These are phyloP conservation scores for Caenorhabditis sp. DNA, from an alignment of 2,888 invertebrate genomes.

Conservation along the genomic window DNA sequence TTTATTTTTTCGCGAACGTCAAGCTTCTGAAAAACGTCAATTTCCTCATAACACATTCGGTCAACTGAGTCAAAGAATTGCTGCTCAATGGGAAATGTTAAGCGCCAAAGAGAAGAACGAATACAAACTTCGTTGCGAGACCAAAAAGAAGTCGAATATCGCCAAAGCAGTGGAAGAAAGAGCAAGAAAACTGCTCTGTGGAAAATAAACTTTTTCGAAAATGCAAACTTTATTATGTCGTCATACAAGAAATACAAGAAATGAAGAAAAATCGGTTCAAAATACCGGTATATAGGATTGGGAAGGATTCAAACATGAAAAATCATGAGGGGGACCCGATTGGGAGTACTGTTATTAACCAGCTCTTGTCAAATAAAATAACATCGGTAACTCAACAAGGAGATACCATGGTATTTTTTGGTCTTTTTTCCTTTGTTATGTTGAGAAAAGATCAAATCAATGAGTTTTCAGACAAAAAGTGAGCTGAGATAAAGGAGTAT, in stretches of 20 bases:
- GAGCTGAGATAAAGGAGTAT: too few species aligned
- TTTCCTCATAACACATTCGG: constrained; percentile 20
- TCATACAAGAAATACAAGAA: background rate
- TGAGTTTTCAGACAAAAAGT: too few species aligned
- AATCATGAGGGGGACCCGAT: too few species aligned
- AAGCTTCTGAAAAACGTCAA: constrained; percentile 12
- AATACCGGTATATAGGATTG: too few species aligned
- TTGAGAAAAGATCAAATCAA: too few species aligned
- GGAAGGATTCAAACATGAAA: too few species aligned
- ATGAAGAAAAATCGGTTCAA: too few species aligned
- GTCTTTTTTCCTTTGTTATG: too few species aligned
- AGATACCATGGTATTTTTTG: too few species aligned
- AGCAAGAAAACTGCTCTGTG: constrained; percentile 12
- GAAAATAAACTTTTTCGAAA: background rate
- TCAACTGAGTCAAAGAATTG: constrained; percentile 29
- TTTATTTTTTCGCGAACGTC: constrained; percentile 31
- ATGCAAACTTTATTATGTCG: background rate
- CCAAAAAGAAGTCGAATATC: constrained; percentile 21
- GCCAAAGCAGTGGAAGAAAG: constrained; percentile 26
- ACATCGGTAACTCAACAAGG: too few species aligned
- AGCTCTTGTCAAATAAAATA: too few species aligned
- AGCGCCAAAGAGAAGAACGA: constrained; percentile 20
- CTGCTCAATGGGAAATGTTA: constrained; percentile 27
- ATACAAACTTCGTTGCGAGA: constrained; percentile 21
- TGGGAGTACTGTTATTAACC: too few species aligned